Percentiles rank a stretch among this genome's conserved stretches.
Evolutionary conservation across 2,888 invertebrate genomes (phyloP).

Genomic region (Scaptomyza flava): DNA sequence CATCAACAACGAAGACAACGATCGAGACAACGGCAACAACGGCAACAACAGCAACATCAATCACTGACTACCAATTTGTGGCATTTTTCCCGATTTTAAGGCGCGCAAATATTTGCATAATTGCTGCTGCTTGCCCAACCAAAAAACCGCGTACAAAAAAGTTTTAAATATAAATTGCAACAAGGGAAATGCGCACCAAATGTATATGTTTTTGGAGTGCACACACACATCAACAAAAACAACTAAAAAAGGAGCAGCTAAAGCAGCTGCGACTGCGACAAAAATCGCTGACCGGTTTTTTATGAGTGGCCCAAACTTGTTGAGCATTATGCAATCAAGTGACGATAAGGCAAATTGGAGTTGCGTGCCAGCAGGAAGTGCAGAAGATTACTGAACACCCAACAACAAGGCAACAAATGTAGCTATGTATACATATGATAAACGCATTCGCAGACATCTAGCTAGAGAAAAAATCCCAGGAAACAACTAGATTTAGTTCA

Average conservation of each 20-base stretch:
- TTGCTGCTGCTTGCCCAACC: slow-evolving; percentile 71
- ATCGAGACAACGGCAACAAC: slow-evolving; percentile 20
- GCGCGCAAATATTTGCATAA: slow-evolving; percentile 78
- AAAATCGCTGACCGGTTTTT: slow-evolving; percentile 45
- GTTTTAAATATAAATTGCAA: slow-evolving; percentile 6
- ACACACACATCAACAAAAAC: slow-evolving; percentile 36
- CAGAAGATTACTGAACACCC: slow-evolving; percentile 32
- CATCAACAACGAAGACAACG: slow-evolving; percentile 24
- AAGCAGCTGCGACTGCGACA: slow-evolving; percentile 46
- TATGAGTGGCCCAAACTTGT: slow-evolving; percentile 58
- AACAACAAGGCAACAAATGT: slow-evolving; percentile 26
- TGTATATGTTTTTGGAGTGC: slow-evolving; percentile 43
- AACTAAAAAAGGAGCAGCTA: slow-evolving; percentile 11
- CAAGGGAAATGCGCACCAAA: slow-evolving; percentile 63
- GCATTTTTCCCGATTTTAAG: slow-evolving; percentile 61
- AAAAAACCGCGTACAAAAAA: slow-evolving; percentile 23
- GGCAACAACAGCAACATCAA: slow-evolving; percentile 54
- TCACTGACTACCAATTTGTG: slow-evolving; percentile 68
- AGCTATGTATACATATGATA: slow-evolving; percentile 9
- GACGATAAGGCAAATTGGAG: slow-evolving; percentile 77
- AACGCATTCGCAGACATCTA: neutral
- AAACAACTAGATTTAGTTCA: slow-evolving; percentile 8
- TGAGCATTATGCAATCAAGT: slow-evolving; percentile 72
- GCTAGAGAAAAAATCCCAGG: neutral
- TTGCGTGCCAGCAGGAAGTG: slow-evolving; percentile 75